Evolutionary conservation across 2,797 vertebrate species (phyloP).

Genomic region (Micropoecilia bifurca): DNA sequence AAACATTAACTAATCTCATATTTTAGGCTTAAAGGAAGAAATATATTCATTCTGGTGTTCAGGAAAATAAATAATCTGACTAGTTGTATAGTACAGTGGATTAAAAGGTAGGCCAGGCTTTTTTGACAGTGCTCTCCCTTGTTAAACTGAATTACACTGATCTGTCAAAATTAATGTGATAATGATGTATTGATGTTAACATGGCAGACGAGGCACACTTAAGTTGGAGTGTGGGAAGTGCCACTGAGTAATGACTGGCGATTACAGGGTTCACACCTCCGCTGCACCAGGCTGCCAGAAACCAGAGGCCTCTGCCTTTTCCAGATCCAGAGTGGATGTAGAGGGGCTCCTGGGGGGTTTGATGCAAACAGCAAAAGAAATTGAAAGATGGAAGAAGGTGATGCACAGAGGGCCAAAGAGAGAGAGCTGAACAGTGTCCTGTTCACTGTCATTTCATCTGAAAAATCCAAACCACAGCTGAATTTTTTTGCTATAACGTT

Average conservation of each 20-base stretch:
- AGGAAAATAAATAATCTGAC: not conserved
- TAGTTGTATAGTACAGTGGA: not conserved
- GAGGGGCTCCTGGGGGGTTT: conserved; percentile 10
- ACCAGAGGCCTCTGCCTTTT: conserved; percentile 22
- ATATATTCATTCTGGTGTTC: not conserved
- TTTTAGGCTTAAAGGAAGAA: not conserved
- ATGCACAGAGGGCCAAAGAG: conserved; percentile 8
- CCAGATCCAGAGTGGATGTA: conserved; percentile 18
- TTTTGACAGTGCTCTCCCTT: not conserved
- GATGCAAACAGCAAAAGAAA: conserved; percentile 17
- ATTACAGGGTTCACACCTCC: conserved; percentile 66
- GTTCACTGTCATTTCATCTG: conserved; percentile 39
- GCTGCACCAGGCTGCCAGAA: conserved; percentile 37
- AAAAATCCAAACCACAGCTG: conserved; percentile 51
- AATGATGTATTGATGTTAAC: conserved; percentile 55
- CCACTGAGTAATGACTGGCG: conserved; percentile 51
- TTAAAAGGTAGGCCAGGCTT: not conserved
- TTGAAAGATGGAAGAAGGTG: conserved; percentile 40
- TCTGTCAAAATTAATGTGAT: conserved; percentile 38
- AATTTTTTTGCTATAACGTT: conserved; percentile 30
- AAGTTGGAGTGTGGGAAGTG: conserved; percentile 44
- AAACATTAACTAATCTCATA: not conserved
- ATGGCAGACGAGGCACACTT: conserved; percentile 28
- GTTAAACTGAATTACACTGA: conserved; percentile 3
- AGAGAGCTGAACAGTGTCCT: conserved; percentile 29